Base-by-base conservation (phyloP, 2,888 invertebrate genomes). In the Shargacucullia verbasci region DNA sequence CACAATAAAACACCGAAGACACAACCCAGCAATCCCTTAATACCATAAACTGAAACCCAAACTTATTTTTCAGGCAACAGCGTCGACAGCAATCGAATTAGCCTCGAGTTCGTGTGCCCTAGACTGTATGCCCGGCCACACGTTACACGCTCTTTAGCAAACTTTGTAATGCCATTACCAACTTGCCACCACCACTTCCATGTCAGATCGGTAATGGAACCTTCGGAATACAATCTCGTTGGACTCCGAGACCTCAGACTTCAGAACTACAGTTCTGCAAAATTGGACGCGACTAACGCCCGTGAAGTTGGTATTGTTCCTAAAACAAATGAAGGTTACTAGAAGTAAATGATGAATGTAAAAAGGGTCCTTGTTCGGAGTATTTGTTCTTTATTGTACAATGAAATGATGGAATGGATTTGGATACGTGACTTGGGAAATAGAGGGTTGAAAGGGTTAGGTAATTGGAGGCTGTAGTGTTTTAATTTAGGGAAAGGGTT, bases 71-170 rank as follows among this genome's bases (percentile, higher is more conserved):
- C 62, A 72, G 58, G 62, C 58, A 55, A 52, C 59, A 69, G 72
- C 76, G 59, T 66, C 58, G 67, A 59, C 59, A 31, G 61, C 70
- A 82, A 83, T 74, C 67, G 71, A 78, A 81, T 84, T 82, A 81
- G 73, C 61, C 38, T 43, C 48, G 66, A 62, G 73, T 73, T 72
- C 72, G 72, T 73, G 73, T 79, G 70, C 66, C 71, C 72, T 78
- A 81, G 84, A 81, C 80, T 78, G 77, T 80, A 77, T 67, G 60
- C 73, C 76, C 78, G 76, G 77, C 81, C 83, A 78, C 83, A 81
- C 81, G 83, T 86, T 85, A 83, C 79, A 79, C 78, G 86, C 83
- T 86, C 85, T 85, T 87, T 85, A 82, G 76, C 70, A 74, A 82
- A 84, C 81, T 85, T 83, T 69, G 78, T 88, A 89, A 89, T 78